Base-by-base conservation (phyloP, 2,113 vertebrate genomes). In the Notarius lentiginosus region DNA sequence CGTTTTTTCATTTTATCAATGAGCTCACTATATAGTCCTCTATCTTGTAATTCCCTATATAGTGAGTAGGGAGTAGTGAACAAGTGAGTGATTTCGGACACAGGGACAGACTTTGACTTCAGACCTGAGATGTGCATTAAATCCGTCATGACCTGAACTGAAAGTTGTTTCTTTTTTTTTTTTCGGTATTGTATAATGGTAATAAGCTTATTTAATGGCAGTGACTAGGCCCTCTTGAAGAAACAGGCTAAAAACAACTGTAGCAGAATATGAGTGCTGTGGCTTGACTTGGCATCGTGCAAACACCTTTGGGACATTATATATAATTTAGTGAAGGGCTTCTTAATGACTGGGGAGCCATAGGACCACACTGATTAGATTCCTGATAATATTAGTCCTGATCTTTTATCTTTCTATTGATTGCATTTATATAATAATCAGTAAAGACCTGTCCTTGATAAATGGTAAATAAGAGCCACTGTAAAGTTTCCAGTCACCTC, bases 221-320 rank as follows among this genome's bases (percentile, higher is more conserved):
- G 18, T 53, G 66, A 68, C 79, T 56, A 83, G 49, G 4, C 66
- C 76, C 27, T 34, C 27, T 34, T 49, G 49, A 61, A 86, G 70
- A 68, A n/a, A 60, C 51, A 61, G 83, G 60, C 53, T 72, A 53
- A 85, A 81, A 70, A 84, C 65, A 63, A 24, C 41, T 68, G 61
- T 30, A 7, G 70, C 68, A 82, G 51, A 60, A 65, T 22, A 51
- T 70, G 58, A 87, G 58, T 66, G 82, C 79, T 84, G 82, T 84
- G 63, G 77, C 79, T 86, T 86, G 84, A 80, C 81, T 86, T 75
- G 83, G 84, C 84, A 79, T 77, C 41, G 61, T 80, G 68, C 22
- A 60, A 63, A 86, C 83, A 76, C 51, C 12, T 34, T 53, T 63
- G 58, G 85, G 70, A 87, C 88, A 84, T 73, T 55, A 61, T 84